Base-by-base conservation (phyloP, 1,140 invertebrate genomes). In the Drosophila mayri region DNA sequence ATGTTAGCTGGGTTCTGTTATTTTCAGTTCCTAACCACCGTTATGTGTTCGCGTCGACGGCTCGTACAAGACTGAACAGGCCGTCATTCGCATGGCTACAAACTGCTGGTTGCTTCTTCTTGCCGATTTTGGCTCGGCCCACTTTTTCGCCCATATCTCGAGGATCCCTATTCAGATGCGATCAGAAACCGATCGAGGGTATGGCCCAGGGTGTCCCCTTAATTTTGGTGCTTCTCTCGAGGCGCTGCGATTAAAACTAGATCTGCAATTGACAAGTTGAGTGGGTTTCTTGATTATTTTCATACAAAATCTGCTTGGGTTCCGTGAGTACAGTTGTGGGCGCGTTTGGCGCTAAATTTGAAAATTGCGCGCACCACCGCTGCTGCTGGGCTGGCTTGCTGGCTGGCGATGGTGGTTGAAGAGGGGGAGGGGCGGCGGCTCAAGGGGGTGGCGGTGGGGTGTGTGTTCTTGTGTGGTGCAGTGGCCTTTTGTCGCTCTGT, bases 311-410 rank as follows among this genome's bases (percentile, higher is more conserved):
- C 61, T 90, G 91, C 85, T 90, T 92, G 82, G 85, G 85, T 82
- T 90, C 75, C 91, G 76, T 92, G 91, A 92, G 91, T 91, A 92
- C 76, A 76, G 77, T 78, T 60, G 75, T 76, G 65, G 76, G 80
- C 67, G 76, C 68, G 83, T 88, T 92, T 92, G 91, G 91, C 91
- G 91, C 85, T 88, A 92, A 92, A 92, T 92, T 92, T 92, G 91
- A 92, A 92, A 92, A 92, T 92, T 92, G 84, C 79, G 57, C 63
- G 75, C 40, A 54, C 66, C 52, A 52, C 47, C 73, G 49, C 55
- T 46, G 62, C 55, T 61, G 76, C 49, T 50, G 63, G 22, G 43
- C 43, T 20, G 18, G 37, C 37, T 40, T 58, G 43, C 43, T 41
- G 44, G 25, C 61, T 25, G 50, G 20, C n/a, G 11, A 61, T 40